Evolutionary conservation across 2,113 vertebrate genomes (phyloP).

Genomic region (Oryzias javanicus): DNA sequence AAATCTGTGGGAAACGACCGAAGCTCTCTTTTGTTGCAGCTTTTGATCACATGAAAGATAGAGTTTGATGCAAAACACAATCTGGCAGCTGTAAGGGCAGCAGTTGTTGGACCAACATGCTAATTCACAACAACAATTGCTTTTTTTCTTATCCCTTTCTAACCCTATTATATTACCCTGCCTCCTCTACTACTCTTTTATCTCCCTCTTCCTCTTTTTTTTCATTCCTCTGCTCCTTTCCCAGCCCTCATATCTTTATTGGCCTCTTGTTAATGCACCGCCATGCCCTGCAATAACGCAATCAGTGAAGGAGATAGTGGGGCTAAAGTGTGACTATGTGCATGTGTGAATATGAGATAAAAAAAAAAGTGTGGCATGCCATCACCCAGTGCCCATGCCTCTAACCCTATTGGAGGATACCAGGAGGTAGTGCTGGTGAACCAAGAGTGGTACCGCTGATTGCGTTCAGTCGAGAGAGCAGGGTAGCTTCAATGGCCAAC

Average conservation of each 20-base stretch:
- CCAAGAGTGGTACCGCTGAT: conserved; percentile 22
- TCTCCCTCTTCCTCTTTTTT: conserved; percentile 70
- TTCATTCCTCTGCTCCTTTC: conserved; percentile 55
- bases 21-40: conserved; percentile 31
- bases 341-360: conserved; percentile 68
- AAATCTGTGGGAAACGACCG: conserved; percentile 53
- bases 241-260: conserved; percentile 88
- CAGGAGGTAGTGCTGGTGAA: conserved; percentile 35
- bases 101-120: conserved; percentile 25
- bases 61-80: conserved; percentile 15
- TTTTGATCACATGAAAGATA: conserved; percentile 32
- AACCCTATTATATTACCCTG: conserved; percentile 25
- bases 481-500: conserved; percentile 35
- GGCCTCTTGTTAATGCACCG: conserved; percentile 83
- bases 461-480: conserved; percentile 4
- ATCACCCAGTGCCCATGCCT: conserved; percentile 55
- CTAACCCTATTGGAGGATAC: conserved; percentile 70
- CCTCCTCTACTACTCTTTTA: conserved; percentile 29
- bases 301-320: conserved; percentile 81
- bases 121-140: conserved; percentile 11
- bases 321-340: conserved; percentile 92
- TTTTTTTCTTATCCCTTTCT: conserved; percentile 23
- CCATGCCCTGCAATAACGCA: conserved; percentile 80
- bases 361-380: conserved; percentile 80
- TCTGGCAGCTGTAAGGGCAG: conserved; percentile 5